Evolutionary conservation across 2,113 vertebrate species (phyloP), one percentile per base, ranked within the genome.

Genomic region (Menidia beryllina): DNA sequence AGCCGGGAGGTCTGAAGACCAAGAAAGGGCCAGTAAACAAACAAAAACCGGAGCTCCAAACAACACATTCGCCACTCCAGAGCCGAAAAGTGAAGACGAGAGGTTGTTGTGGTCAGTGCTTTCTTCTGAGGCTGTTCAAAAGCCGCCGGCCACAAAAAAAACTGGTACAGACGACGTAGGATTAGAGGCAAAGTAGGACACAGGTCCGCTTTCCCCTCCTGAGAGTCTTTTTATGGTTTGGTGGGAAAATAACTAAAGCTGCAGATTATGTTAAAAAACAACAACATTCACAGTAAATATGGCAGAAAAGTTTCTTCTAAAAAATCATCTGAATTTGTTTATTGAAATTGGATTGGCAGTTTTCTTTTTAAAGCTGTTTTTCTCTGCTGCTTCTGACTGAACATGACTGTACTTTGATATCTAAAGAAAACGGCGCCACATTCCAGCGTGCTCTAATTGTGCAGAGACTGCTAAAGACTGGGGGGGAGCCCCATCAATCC

Each of bases 401-500:
- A 49, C 14, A 23, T 48, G 5, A 34, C 27, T 25, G 43, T 8
- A 39, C 6, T 23, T 78, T 51, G 45, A 20, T 14, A 34, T 36
- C 41, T 21, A 54, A 48, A 63, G 26, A 36, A 66, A 65, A 47
- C 1, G 59, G 20, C 30, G 27, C 58, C 21, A 60, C 54, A 71
- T 64, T 78, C 17, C 64, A 64, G 20, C 1, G 27, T 38, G 49
- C 21, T 64, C 36, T 48, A 80, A 80, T 84, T 81, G 66, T 68
- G 71, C 57, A 67, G 61, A 66, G 63, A 87, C 57, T 78, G 80
- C 79, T 58, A 88, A 90, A 84, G 91, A 91, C 91, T 86, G 74
- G 75, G 80, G 79, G 77, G 81, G 73, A 77, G 77, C 54, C 60
- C 87, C 93, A 94, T 94, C 90, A 93, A 94, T 94, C 93, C 88